Percentiles rank a stretch among this genome's conserved stretches.
Evolutionary conservation across 1,140 invertebrate species (phyloP).

Genomic region (Drosophila pandora): DNA sequence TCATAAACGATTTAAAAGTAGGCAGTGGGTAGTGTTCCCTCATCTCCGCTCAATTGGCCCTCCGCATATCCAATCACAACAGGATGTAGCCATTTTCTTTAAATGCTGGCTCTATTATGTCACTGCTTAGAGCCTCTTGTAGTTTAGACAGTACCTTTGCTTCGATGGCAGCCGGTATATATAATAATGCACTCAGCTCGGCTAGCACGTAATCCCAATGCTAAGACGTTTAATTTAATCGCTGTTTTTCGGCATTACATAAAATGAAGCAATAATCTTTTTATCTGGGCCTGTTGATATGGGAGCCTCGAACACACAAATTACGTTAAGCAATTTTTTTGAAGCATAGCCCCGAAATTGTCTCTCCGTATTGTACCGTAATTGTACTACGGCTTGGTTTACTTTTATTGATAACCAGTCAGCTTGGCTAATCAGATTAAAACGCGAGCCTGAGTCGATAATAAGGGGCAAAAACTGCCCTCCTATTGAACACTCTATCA

Average conservation of each 20-base stretch:
- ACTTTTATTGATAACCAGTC: too few relatives aligned
- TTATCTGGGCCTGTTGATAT: constrained; percentile 19
- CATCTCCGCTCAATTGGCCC: too few relatives aligned
- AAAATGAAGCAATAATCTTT: constrained; percentile 43
- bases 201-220: constrained; percentile 22
- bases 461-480: constrained; percentile 1
- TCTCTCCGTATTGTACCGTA: constrained; percentile 20
- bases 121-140: constrained; percentile 8
- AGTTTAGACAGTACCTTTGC: constrained; percentile 27
- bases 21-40: background rate
- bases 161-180: constrained; percentile 18
- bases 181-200: constrained; percentile 17
- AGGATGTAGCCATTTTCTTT: background rate
- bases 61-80: background rate
- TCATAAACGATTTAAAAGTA: background rate
- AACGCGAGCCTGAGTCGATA: constrained; percentile 41
- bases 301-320: constrained; percentile 39
- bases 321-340: constrained; percentile 33
- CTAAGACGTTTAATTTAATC: constrained; percentile 11
- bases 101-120: constrained; percentile 25
- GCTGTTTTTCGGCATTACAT: constrained; percentile 34
- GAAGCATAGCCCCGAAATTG: constrained; percentile 41
- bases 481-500: too few relatives aligned
- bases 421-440: constrained; percentile 25
- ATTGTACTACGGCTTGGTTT: constrained; percentile 30